Evolutionary conservation across 2,888 invertebrate genomes (phyloP), one percentile per base, ranked within the genome.

Genomic region (Osedax fenrisi): DNA sequence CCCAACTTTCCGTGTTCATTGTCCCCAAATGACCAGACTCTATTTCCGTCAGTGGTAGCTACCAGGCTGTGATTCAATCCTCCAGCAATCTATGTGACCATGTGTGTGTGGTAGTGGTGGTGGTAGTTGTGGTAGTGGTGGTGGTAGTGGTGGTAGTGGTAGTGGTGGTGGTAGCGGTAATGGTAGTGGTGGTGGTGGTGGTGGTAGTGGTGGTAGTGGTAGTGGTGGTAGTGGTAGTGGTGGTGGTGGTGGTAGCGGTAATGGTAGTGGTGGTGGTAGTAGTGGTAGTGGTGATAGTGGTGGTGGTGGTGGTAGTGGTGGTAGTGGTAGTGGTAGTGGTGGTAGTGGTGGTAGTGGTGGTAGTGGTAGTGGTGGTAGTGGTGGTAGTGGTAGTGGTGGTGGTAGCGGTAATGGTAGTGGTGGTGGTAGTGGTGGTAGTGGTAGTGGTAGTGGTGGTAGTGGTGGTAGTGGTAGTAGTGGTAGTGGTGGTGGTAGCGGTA

Each of bases 11-110:
- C 89, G 81, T 87, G 88, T 79, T 89, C 89, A 0, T 88, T 88
- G 82, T 89, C 89, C 2, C 89, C 89, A 83, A 89, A 89, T 0
- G 88, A 86, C 88, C 88, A 89, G 0, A 88, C 88, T 1, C 83
- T 85, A 79, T 85, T 83, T 1, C 89, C 88, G 80, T 89, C 88
- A 1, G 82, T 79, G 0, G 88, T 87, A 24, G 88, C 85, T 81
- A 88, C 88, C 26, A 88, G 86, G 0, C 89, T 89, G 81, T 89
- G 89, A 80, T 88, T 89, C 72, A 89, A 82, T 1, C 89, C 89
- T 82, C 89, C 89, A 3, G 89, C 86, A 22, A 88, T 88, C 83
- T 84, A 73, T 26, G 22, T n/a, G 67, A 25, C 23, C 10, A 41
- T 10, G 41, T 41, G 41, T 10, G 41, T 41, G 41, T 41, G 41